These are phyloP conservation scores for Salticus scenicus DNA, from an alignment of 2,888 invertebrate genomes.

Conservation along the genomic window DNA sequence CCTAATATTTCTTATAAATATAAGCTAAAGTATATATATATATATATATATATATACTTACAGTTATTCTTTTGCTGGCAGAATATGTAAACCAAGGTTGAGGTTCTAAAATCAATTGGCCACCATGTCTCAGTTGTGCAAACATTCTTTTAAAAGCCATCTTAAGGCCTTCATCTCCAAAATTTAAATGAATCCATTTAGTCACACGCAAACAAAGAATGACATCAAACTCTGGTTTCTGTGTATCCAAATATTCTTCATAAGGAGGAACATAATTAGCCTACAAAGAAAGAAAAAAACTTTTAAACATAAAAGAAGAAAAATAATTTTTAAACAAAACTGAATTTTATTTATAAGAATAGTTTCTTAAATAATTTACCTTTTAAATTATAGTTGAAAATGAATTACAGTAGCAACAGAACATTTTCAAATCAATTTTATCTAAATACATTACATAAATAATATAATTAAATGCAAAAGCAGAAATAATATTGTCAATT, in stretches of 20 bases:
- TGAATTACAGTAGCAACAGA: too few species aligned
- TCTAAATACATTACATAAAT: too few species aligned
- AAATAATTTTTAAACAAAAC: too few species aligned
- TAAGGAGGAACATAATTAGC: conserved; percentile 95
- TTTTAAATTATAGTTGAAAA: too few species aligned
- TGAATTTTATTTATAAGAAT: too few species aligned
- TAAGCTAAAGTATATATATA: too few species aligned
- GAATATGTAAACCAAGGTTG: conserved; percentile 97
- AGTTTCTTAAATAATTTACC: too few species aligned
- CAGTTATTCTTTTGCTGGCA: conserved; percentile 89
- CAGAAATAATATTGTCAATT: too few species aligned
- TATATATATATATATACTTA: conserved; percentile 79
- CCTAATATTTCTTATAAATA: too few species aligned
- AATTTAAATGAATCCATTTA: conserved; percentile 98
- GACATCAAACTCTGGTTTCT: conserved; percentile 93
- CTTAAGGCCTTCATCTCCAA: conserved; percentile 95
- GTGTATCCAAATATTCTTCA: conserved; percentile 86
- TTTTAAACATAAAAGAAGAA: too few species aligned
- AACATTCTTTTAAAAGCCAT: conserved; percentile 93
- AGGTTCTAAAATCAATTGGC: conserved; percentile 93
- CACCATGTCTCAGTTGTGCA: conserved; percentile 92
- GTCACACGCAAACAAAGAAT: conserved; percentile 96
- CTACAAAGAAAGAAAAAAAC: conserved; percentile 82
- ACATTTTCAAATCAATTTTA: too few species aligned
- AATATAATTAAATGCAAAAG: too few species aligned